A percentile compares a stretch with the other conserved stretches of the same genome.
These are phyloP conservation scores for Pseudochromis fuscus DNA, from an alignment of 2,797 vertebrate species.

Conservation along the genomic window DNA sequence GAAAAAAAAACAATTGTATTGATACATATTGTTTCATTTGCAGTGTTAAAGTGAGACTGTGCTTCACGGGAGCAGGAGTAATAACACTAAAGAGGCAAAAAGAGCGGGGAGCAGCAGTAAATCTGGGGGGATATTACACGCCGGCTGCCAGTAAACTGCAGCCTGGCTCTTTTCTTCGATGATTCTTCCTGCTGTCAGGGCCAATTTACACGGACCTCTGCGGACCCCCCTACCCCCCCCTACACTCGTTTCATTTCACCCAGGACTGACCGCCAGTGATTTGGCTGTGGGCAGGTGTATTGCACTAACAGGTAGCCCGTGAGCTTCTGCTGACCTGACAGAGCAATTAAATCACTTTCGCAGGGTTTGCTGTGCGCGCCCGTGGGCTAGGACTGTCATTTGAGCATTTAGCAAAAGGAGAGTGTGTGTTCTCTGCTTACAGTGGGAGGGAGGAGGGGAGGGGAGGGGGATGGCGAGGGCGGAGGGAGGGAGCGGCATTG, in stretches of 20 bases:
- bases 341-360: conserved; percentile 77
- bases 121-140: conserved; percentile 42
- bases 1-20: background rate
- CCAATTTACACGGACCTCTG: conserved; percentile 58
- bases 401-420: conserved; percentile 76
- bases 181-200: conserved; percentile 72
- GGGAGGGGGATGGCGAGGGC: background rate
- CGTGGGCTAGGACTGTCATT: conserved; percentile 65
- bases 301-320: conserved; percentile 66
- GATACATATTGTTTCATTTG: conserved; percentile 22
- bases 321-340: conserved; percentile 74
- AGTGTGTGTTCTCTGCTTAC: conserved; percentile 42
- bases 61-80: conserved; percentile 19
- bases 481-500: background rate
- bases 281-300: conserved; percentile 76
- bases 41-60: conserved; percentile 21
- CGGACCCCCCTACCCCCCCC: conserved; percentile 2
- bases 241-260: conserved; percentile 43
- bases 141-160: conserved; percentile 61
- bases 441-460: background rate
- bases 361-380: conserved; percentile 35
- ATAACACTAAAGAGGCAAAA: conserved; percentile 40
- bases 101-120: conserved; percentile 33
- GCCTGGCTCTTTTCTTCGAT: conserved; percentile 55
- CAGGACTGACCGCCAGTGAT: conserved; percentile 55